Evolutionary conservation across 1,140 invertebrate genomes (phyloP), one percentile per base, ranked within the genome.

Genomic region (Acromyrmex echinatior): DNA sequence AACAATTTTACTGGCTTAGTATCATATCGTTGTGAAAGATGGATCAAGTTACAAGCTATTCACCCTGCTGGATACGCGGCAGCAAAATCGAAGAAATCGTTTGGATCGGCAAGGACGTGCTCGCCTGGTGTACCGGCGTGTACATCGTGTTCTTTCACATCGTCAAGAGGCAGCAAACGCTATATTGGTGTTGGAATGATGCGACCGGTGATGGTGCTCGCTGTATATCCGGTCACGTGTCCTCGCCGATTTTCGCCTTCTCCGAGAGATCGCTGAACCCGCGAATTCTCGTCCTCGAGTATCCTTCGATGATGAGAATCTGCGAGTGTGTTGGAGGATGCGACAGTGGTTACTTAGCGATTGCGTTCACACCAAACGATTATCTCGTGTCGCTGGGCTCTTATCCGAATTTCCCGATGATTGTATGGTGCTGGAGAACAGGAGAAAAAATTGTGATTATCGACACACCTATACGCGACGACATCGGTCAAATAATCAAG

Each of bases 371-470:
- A 3, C 82, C 89, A 0, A 51, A 91, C 2, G 91, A 94, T 21
- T 87, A 91, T 53, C 53, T 96, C 0, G 31, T 95, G 5, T 93
- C 95, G 3, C 18, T 95, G 1, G 91, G 91, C 1, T 93, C 91
- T 2, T 91, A 87, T 66, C 94, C 95, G 0, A 68, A 88, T 14
- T 95, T 93, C 86, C 16, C 68, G 1, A 53, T 95, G 28, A 93
- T 86, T 14, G 53, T 96, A 6, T 96, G 95, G 95, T 91, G 79
- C 2, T 96, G 95, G 95, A 94, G 92, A 91, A 95, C 90, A 0
- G 95, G 94, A 0, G 87, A 92, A 18, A 94, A 93, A 63, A 76
- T 96, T 1, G 53, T 45, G 7, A 70, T 62, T 0, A 74, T 93
- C 2, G 28, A 87, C 5, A 94, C 95, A 0, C 6, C 16, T 0